Evolutionary conservation across 2,113 vertebrate species (phyloP).

Genomic region (Orycteropus afer): DNA sequence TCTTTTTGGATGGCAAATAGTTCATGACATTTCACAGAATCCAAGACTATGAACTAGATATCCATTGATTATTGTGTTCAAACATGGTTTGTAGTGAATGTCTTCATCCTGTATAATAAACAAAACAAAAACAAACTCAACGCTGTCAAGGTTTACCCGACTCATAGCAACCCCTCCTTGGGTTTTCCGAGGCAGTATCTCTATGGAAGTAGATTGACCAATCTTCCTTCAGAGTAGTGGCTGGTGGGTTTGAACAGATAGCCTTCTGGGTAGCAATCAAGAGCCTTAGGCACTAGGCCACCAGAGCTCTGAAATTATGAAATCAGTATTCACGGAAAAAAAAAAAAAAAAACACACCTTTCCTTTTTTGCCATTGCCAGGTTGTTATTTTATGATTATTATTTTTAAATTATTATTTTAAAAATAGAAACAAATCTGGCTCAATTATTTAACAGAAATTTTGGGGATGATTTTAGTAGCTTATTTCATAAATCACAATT

Average conservation of each 20-base stretch:
- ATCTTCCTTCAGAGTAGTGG: no score
- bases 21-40: not conserved
- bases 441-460: not conserved
- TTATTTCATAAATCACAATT: slow-evolving; percentile 17
- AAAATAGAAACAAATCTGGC: not conserved
- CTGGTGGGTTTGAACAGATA: slow-evolving; percentile 27
- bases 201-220: no score
- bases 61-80: not conserved
- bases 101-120: not conserved
- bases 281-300: not conserved
- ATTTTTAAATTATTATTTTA: not conserved
- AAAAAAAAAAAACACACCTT: no score
- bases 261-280: not conserved
- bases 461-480: not conserved
- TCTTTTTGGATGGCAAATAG: not conserved
- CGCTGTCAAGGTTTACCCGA: no score
- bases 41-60: not conserved
- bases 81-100: not conserved
- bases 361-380: not conserved
- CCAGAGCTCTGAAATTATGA: not conserved
- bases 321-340: not conserved
- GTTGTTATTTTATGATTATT: not conserved
- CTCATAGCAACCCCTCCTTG: no score
- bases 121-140: not conserved
- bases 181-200: no score